Evolutionary conservation across 2,113 vertebrate genomes (phyloP).

Genomic region (Cercopithecus mona): DNA sequence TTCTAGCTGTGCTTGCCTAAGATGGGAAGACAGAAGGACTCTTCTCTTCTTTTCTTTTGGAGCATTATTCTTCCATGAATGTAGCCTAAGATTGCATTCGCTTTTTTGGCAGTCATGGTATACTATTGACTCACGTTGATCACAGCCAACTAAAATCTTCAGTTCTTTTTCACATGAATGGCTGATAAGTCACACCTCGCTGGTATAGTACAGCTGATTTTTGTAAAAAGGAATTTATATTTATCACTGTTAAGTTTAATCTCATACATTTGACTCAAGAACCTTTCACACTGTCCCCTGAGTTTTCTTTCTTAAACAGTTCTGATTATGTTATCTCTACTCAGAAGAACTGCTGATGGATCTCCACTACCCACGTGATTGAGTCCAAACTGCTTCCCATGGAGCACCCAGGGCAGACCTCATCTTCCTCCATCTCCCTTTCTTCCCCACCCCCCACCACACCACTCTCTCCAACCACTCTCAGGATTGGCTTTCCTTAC

Average conservation of each 20-base stretch:
- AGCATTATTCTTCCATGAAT: not conserved
- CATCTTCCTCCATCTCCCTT: not conserved
- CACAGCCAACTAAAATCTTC: constrained; percentile 24
- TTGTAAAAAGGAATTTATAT: constrained; percentile 32
- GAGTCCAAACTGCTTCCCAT: not conserved
- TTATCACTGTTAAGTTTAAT: constrained; percentile 3
- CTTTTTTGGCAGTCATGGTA: constrained; percentile 41
- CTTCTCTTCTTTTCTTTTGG: constrained; percentile 44
- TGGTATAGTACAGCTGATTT: not conserved
- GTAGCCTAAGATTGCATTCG: constrained; percentile 38
- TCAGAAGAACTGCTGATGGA: not conserved
- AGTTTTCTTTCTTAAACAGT: constrained; percentile 13
- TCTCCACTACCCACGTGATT: not conserved
- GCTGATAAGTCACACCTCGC: constrained; percentile 52
- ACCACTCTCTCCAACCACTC: not conserved
- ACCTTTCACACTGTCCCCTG: not conserved
- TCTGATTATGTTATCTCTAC: not conserved
- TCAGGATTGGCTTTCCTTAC: not conserved
- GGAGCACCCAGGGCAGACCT: not conserved
- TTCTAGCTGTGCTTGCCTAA: constrained; percentile 26
- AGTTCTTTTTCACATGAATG: constrained; percentile 27
- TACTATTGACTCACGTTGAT: constrained; percentile 45
- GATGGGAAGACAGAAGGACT: constrained; percentile 41
- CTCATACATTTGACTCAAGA: not conserved
- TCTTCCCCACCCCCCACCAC: not conserved